A percentile compares a stretch with the other conserved stretches of the same genome.
Conservation (phyloP, 2,797 vertebrate genomes). For the Halcyon leucocephala region DNA sequence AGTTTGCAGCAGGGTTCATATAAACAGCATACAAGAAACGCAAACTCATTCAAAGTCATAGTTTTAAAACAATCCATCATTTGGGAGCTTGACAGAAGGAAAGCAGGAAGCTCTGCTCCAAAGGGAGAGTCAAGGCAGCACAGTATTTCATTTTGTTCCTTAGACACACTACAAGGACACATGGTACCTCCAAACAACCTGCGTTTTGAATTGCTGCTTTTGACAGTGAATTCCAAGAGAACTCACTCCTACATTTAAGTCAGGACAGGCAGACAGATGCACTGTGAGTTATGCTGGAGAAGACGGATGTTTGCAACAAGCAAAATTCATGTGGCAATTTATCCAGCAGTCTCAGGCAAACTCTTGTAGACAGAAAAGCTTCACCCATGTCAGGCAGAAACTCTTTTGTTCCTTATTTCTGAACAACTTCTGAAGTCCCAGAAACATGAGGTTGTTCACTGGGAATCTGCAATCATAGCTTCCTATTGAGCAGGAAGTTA, state of each 20-base stretch:
- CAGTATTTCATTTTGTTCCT: not conserved
- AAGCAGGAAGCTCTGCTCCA: not conserved
- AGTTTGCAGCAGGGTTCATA: not conserved
- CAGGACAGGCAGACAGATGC: not conserved
- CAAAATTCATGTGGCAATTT: not conserved
- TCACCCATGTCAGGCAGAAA: not conserved
- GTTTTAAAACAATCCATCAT: not conserved
- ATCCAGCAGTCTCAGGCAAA: not conserved
- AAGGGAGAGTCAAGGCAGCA: not conserved
- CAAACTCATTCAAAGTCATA: not conserved
- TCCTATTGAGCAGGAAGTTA: not conserved
- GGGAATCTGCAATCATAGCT: not conserved
- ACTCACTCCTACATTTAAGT: rapidly evolving
- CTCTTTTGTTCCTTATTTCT: not conserved
- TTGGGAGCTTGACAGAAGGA: not conserved
- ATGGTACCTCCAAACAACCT: not conserved
- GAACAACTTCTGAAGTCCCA: not conserved
- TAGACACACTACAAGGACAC: not conserved
- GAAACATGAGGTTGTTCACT: not conserved
- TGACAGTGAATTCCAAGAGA: not conserved
- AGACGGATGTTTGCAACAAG: not conserved
- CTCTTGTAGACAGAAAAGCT: not conserved
- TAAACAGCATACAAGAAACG: not conserved
- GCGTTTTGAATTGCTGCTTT: not conserved
- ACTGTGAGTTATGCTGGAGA: not conserved